Conservation (phyloP, 2,888 invertebrate genomes). For the Cataglyphis altisquamis region DNA sequence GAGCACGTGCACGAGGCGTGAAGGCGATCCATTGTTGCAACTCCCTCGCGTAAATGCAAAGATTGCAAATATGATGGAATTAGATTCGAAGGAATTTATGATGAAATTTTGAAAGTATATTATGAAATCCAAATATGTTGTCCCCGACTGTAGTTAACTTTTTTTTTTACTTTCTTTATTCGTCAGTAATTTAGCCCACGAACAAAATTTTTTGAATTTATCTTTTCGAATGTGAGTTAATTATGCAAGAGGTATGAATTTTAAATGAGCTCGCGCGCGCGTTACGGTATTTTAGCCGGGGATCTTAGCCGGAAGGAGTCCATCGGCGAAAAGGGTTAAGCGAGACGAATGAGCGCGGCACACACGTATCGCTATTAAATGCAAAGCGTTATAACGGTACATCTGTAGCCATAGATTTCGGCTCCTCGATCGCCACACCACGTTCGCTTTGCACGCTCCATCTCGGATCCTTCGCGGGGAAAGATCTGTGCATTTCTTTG, state of each 20-base stretch:
- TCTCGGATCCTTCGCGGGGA: neutral
- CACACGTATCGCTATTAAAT: conserved; percentile 54
- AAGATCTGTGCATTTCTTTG: neutral
- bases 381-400: conserved; percentile 51
- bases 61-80: conserved; percentile 10
- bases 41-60: conserved; percentile 1
- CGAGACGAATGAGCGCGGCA: conserved; percentile 43
- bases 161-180: neutral
- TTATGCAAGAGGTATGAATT: conserved; percentile 16
- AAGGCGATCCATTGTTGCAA: conserved; percentile 14
- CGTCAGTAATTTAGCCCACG: neutral
- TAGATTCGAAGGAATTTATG: neutral
- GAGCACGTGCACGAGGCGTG: conserved; percentile 29
- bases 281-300: conserved; percentile 20
- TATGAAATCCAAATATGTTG: neutral
- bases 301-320: conserved; percentile 30
- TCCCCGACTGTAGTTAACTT: neutral
- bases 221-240: neutral
- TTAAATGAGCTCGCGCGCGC: neutral
- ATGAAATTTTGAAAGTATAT: neutral
- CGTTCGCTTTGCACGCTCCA: conserved; percentile 19
- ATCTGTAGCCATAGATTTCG: conserved; percentile 56
- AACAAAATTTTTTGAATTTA: neutral
- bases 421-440: conserved; percentile 42
- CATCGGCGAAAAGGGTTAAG: conserved; percentile 38